Base-by-base conservation (phyloP, 2,113 vertebrate species). In the Corvus moneduloides region DNA sequence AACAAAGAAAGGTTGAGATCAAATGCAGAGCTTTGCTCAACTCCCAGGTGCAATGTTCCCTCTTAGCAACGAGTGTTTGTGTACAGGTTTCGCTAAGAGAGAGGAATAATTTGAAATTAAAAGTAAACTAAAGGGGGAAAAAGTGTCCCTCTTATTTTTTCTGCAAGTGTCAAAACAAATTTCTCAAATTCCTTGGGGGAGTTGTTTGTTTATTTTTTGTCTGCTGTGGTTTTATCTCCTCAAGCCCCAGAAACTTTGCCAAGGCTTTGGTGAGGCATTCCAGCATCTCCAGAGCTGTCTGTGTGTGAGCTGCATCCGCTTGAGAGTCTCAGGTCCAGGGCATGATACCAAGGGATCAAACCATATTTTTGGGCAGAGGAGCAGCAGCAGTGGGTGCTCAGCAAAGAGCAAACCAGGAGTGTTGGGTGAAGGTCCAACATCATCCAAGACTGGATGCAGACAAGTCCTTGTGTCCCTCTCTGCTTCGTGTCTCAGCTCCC, bases 51-150 rank as follows among this genome's bases (percentile, higher is more conserved):
- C 84, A 68, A 90, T 68, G 86, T 80, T 96, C 71, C 85, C 86
- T 88, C 93, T 87, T 81, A 85, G 91, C 94, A 82, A 30, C 18
- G 62, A 72, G 69, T 72, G 91, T 88, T 79, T 92, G 91, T 87
- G 82, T 82, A 39, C 82, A 75, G 93, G 88, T 87, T 92, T 84
- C 2, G 0, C 78, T 78, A 75, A 78, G 82, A 84, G 78, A 5
- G 66, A 68, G 79, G 82, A 93, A 93, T 95, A 72, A 92, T 85
- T 85, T 89, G 71, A 92, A 96, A 93, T 90, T 62, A 93, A 96
- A 95, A 90, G 78, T 88, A 93, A 95, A 92, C 85, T 55, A 43
- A 75, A 82, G 66, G 64, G 73, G 73, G 16, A 0, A 33, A 44
- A 77, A n/a, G 6, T 27, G 52, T 61, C 74, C 48, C 61, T 81